A percentile compares a stretch with the other conserved stretches of the same genome.
Evolutionary conservation across 2,113 vertebrate species (phyloP).

Genomic region (Epinephelus fuscoguttatus): DNA sequence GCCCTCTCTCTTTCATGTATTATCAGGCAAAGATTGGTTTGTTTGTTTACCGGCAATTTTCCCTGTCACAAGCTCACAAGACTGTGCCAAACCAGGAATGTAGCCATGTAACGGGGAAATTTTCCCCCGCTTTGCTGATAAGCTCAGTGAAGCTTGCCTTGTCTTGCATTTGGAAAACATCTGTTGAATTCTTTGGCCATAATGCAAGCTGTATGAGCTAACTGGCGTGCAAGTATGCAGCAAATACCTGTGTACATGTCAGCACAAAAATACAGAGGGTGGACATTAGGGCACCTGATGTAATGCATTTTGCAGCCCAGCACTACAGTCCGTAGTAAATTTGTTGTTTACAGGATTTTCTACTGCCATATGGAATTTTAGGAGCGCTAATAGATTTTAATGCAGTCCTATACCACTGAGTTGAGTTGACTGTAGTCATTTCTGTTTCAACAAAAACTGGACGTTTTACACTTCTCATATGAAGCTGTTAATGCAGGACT

Average conservation of each 20-base stretch:
- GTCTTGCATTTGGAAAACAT: constrained; percentile 72
- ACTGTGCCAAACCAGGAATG: constrained; percentile 42
- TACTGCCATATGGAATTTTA: neutral
- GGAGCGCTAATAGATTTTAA: neutral
- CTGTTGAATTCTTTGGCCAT: constrained; percentile 64
- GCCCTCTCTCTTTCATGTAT: constrained; percentile 59
- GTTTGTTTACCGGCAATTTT: constrained; percentile 74
- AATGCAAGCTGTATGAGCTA: constrained; percentile 31
- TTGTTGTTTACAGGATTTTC: neutral
- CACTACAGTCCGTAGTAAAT: no score
- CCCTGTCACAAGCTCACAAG: constrained; percentile 35
- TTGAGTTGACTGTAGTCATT: neutral
- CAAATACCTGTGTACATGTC: constrained; percentile 43
- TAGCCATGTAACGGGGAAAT: constrained; percentile 37
- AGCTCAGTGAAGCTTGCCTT: constrained; percentile 54
- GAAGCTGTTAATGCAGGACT: neutral
- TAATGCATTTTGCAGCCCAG: constrained; percentile 1
- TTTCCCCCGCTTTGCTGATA: constrained; percentile 55
- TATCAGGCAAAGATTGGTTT: constrained; percentile 46
- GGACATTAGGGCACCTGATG: neutral
- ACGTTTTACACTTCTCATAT: neutral
- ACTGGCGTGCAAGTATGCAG: constrained; percentile 5
- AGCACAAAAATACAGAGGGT: constrained; percentile 6
- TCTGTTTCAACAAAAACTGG: neutral
- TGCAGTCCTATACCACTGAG: neutral